Evolutionary conservation across 2,113 vertebrate species (phyloP).

Genomic region (Rhynchomys soricoides): DNA sequence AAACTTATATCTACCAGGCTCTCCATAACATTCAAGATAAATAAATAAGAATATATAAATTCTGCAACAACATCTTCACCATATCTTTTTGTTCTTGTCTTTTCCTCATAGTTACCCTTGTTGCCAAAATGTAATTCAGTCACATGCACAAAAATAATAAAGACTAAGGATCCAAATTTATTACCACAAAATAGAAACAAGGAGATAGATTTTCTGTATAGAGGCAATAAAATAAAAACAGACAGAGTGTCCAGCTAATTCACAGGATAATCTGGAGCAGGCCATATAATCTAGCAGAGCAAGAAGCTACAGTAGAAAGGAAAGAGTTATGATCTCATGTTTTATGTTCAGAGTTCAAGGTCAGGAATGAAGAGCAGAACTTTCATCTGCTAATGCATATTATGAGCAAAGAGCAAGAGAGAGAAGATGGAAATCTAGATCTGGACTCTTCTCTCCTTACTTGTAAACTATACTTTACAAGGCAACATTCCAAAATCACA

Average conservation of each 20-base stretch:
- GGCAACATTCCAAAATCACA: not conserved
- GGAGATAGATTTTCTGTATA: not conserved
- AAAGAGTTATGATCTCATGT: not conserved
- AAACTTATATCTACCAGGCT: not conserved
- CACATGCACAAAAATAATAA: not conserved
- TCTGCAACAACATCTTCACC: not conserved
- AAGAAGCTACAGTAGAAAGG: not conserved
- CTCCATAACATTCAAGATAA: not conserved
- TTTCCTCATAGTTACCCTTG: not conserved
- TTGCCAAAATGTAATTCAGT: not conserved
- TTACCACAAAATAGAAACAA: not conserved
- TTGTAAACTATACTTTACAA: not conserved
- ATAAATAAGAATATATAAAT: not conserved
- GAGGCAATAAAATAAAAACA: not conserved
- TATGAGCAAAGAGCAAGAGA: not conserved
- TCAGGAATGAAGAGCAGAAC: not conserved
- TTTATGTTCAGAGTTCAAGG: slow-evolving; percentile 18
- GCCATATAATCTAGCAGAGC: not conserved
- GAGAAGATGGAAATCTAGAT: not conserved
- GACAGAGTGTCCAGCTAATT: not conserved
- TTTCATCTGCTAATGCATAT: not conserved
- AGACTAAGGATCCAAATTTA: not conserved
- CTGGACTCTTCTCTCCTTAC: not conserved
- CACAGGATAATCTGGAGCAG: not conserved
- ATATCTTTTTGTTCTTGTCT: not conserved